Percentiles rank a stretch among this genome's conserved stretches.
phyloP scores from a whole-genome alignment of 2,113 vertebrate species.

The Atherinomorus stipes region DNA sequence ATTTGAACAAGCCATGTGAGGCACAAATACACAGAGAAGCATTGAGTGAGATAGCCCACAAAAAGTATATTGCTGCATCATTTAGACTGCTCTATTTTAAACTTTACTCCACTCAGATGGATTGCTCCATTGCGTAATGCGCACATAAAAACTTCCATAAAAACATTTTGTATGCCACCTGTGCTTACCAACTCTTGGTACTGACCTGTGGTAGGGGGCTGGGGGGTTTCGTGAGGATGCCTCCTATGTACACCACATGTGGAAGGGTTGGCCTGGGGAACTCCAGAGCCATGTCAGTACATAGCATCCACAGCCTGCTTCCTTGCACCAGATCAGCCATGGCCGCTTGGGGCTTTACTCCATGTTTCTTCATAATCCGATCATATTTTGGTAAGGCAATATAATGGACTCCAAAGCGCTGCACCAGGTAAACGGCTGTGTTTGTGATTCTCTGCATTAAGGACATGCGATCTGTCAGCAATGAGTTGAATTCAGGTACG shows the following conservation, averaged over 20 bases:
- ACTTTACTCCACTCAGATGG: no score
- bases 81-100: no score
- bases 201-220: constrained; percentile 94
- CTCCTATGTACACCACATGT: constrained; percentile 97
- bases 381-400: constrained; percentile 96
- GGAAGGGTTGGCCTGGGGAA: constrained; percentile 97
- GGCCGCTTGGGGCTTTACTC: constrained; percentile 86
- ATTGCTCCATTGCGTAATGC: background rate
- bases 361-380: constrained; percentile 93
- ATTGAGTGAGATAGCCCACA: background rate
- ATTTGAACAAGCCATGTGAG: constrained; percentile 1
- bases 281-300: constrained; percentile 96
- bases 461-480: constrained; percentile 96
- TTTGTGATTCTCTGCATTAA: constrained; percentile 92
- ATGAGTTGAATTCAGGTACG: constrained; percentile 97
- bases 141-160: background rate
- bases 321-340: constrained; percentile 96
- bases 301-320: constrained; percentile 97
- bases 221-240: constrained; percentile 94
- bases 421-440: constrained; percentile 91
- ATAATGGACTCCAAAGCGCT: constrained; percentile 93
- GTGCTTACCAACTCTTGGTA: constrained; percentile 13
- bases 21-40: background rate
- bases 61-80: background rate
- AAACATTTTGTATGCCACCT: background rate